Base-by-base conservation (phyloP, 2,888 invertebrate species). In the Charanyca ferruginea region DNA sequence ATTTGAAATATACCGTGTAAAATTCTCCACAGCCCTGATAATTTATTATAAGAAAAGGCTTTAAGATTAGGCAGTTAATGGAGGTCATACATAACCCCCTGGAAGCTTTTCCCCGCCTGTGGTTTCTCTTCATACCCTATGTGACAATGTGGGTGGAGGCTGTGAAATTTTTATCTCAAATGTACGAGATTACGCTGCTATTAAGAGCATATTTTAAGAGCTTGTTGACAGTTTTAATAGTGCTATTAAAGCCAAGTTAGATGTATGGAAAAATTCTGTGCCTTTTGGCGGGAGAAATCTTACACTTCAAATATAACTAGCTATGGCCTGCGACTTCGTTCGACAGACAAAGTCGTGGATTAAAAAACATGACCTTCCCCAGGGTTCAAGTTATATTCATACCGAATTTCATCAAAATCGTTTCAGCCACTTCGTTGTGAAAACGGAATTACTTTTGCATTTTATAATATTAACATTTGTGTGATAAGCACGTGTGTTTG, bases 61-160 rank as follows among this genome's bases (percentile, higher is more conserved):
- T 89, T 83, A 88, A 91, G 93, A 93, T 93, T 93, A 93, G 89
- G 88, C 87, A 83, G 85, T 83, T 93, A 93, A 93, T 92, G 89
- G 89, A 83, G 83, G 87, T 86, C 87, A 90, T 94, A 92, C 87
- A 88, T 93, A 87, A 94, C 91, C 72, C 91, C 76, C 77, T 79
- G 80, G 80, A 81, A 80, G 83, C 78, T 59, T 79, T 72, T 66
- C 75, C 75, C 68, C 65, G 68, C 62, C 60, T 52, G 77, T 61
- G 83, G 82, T 77, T 72, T 62, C 41, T 68, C 68, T 73, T 81
- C 75, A 71, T 59, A 61, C 54, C 53, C 68, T 38, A 66, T 74
- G 55, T 79, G 75, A 85, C 76, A 80, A 61, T 65, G 75, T 69
- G 57, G 41, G 53, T 68, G 49, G 48, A 13, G 61, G 54, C 53